These are phyloP conservation scores for Drosophila recens DNA, from an alignment of 2,888 invertebrate species.

Conservation along the genomic window DNA sequence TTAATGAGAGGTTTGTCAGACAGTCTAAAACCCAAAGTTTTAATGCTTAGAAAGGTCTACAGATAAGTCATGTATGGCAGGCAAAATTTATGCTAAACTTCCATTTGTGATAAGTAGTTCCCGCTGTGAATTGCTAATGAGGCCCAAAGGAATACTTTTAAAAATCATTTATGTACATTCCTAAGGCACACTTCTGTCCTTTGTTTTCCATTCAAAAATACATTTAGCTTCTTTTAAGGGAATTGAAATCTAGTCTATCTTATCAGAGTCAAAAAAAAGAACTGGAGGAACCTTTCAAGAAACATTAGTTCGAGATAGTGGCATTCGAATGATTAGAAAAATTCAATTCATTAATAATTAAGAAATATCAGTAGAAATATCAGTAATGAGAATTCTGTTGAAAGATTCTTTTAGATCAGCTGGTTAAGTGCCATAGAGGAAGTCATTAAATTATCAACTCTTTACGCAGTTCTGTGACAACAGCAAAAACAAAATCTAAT, in stretches of 20 bases:
- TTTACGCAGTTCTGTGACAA: conserved; percentile 18
- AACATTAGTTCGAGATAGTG: conserved; percentile 30
- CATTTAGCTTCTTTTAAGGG: conserved; percentile 2
- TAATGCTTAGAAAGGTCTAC: conserved; percentile 8
- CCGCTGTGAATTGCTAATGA: conserved; percentile 45
- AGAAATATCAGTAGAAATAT: conserved; percentile 17
- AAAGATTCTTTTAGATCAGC: conserved; percentile 28
- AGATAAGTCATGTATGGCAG: conserved; percentile 3
- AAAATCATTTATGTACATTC: conserved; percentile 25
- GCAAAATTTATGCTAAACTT: conserved; percentile 46
- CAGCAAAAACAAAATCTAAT: conserved; percentile 52
- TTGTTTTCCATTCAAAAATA: conserved; percentile 28
- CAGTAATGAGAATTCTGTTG: conserved; percentile 3
- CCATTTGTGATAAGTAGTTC: conserved; percentile 43
- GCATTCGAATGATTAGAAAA: conserved; percentile 28
- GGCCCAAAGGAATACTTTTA: conserved; percentile 19
- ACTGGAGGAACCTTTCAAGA: conserved; percentile 26
- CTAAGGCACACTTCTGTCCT: conserved; percentile 31
- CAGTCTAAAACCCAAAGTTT: conserved; percentile 5
- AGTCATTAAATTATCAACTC: conserved; percentile 67
- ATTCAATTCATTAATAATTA: conserved; percentile 38
- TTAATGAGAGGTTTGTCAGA: conserved; percentile 4
- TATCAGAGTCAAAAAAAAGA: conserved; percentile 15
- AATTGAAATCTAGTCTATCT: conserved; percentile 32
- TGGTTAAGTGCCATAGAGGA: conserved; percentile 49